Conservation (phyloP, 2,797 vertebrate genomes). For the Xiphorhynchus erythropygius region DNA sequence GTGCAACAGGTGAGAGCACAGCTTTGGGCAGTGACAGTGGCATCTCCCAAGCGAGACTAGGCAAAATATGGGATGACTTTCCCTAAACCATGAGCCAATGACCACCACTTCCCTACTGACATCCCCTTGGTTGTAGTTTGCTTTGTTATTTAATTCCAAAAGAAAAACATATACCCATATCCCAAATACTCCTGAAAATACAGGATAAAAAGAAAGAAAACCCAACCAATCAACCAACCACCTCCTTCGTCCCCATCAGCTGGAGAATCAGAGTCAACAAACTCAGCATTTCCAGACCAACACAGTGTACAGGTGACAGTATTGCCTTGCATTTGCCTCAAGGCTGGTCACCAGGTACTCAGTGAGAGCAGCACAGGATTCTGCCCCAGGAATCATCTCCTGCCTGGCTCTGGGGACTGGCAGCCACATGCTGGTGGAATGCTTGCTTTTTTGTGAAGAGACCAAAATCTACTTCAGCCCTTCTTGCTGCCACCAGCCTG, state of each 20-base stretch:
- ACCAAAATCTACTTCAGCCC: not conserved
- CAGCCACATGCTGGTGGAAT: not conserved
- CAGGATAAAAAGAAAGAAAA: not conserved
- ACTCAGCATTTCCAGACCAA: not conserved
- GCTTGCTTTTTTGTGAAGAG: not conserved
- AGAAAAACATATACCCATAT: not conserved
- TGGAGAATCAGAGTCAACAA: not conserved
- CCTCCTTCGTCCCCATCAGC: not conserved
- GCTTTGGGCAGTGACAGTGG: not conserved
- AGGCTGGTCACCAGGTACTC: not conserved
- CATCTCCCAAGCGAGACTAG: not conserved
- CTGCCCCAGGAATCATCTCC: not conserved
- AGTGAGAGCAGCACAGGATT: not conserved
- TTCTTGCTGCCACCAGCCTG: not conserved
- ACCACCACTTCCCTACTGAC: not conserved
- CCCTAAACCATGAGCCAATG: not conserved
- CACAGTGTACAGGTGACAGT: rapidly evolving
- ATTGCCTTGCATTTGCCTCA: not conserved
- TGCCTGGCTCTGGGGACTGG: not conserved
- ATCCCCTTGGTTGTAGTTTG: not conserved
- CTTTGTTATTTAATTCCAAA: not conserved
- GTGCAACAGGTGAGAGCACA: not conserved
- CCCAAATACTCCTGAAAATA: not conserved
- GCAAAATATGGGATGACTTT: not conserved
- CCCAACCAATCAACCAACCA: not conserved